A percentile compares a stretch with the other conserved stretches of the same genome.
Evolutionary conservation across 1,140 invertebrate species (phyloP).

Genomic region (Lordiphosa stackelbergi): DNA sequence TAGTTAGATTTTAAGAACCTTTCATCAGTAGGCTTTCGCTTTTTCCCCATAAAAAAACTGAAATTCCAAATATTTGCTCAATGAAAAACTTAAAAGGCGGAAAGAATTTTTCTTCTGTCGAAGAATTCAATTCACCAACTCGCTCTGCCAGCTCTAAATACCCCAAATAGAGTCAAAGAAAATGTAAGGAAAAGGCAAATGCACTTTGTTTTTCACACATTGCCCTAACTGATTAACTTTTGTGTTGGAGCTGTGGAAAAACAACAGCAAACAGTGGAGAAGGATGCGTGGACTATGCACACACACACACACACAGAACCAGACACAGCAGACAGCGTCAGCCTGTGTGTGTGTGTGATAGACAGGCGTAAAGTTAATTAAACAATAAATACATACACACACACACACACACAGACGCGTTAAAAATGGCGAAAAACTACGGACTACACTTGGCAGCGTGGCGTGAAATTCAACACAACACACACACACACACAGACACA

Average conservation of each 20-base stretch:
- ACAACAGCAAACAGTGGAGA: slow-evolving; percentile 39
- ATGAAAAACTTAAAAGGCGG: too few relatives aligned
- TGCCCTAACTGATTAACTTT: slow-evolving; percentile 74
- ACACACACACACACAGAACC: slow-evolving; percentile 9
- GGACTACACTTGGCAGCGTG: slow-evolving; percentile 71
- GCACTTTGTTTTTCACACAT: slow-evolving; percentile 76
- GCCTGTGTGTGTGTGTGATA: slow-evolving; percentile 58
- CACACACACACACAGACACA: slow-evolving; percentile 40
- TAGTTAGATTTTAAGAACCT: too few relatives aligned
- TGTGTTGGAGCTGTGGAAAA: slow-evolving; percentile 62
- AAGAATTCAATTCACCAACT: too few relatives aligned
- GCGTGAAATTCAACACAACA: slow-evolving; percentile 74
- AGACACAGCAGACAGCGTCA: slow-evolving; percentile 23
- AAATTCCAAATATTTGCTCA: too few relatives aligned
- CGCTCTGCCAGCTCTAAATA: not conserved
- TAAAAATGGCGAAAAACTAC: slow-evolving; percentile 74
- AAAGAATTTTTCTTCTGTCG: too few relatives aligned
- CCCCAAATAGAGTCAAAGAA: not conserved
- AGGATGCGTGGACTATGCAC: slow-evolving; percentile 38
- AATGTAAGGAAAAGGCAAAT: slow-evolving; percentile 36
- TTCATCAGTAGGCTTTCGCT: too few relatives aligned
- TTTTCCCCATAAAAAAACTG: too few relatives aligned
- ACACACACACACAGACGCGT: slow-evolving; percentile 45
- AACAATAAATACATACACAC: slow-evolving; percentile 65
- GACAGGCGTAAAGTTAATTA: slow-evolving; percentile 75